Percentiles rank a stretch among this genome's conserved stretches.
These are phyloP conservation scores for Noctua janthina DNA, from an alignment of 2,888 invertebrate species.

Conservation along the genomic window DNA sequence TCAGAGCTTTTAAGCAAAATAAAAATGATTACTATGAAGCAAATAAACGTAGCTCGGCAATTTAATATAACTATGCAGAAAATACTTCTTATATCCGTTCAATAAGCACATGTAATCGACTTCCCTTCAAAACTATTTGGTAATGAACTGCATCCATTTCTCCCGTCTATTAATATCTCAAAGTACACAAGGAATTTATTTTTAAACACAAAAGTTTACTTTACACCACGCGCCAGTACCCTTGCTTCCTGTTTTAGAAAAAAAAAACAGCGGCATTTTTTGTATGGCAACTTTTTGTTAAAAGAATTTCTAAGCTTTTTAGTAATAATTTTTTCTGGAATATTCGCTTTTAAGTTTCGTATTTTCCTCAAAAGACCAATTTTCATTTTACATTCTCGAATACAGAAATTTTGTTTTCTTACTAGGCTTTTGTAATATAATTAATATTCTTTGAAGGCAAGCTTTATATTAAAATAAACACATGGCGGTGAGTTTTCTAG, in stretches of 20 bases:
- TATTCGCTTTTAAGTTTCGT: conserved; percentile 22
- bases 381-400: conserved; percentile 28
- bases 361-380: conserved; percentile 37
- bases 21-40: background rate
- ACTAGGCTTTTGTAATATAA: conserved; percentile 39
- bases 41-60: background rate
- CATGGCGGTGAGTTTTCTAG: conserved; percentile 6
- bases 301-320: conserved; percentile 22
- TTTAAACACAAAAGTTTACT: conserved; percentile 49
- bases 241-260: conserved; percentile 54
- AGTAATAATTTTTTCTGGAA: conserved; percentile 24
- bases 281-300: conserved; percentile 32
- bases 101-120: background rate
- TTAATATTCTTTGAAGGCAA: conserved; percentile 56
- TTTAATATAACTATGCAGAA: background rate
- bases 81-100: too few species aligned
- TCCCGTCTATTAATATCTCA: conserved; percentile 54
- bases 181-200: conserved; percentile 42
- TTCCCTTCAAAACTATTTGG: conserved; percentile 32
- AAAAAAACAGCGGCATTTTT: conserved; percentile 38
- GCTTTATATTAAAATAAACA: conserved; percentile 36
- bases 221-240: conserved; percentile 19
- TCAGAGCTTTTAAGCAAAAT: background rate
- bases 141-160: conserved; percentile 48
- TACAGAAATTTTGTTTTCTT: conserved; percentile 22